Evolutionary conservation across 2,113 vertebrate species (phyloP).

Genomic region (Serilophus lunatus): DNA sequence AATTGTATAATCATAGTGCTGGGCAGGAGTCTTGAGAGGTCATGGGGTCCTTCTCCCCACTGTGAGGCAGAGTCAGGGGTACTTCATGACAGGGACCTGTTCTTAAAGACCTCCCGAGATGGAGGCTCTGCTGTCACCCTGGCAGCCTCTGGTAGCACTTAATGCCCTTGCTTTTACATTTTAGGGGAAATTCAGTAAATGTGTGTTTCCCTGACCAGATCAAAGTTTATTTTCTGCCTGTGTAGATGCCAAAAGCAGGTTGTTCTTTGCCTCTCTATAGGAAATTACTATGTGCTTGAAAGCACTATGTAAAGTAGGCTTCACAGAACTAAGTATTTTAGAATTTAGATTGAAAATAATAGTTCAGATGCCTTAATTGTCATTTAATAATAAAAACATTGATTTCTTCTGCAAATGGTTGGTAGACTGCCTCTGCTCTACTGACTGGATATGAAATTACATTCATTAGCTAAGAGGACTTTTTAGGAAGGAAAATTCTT

Average conservation of each 20-base stretch:
- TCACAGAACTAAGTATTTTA: neutral
- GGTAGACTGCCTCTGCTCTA: neutral
- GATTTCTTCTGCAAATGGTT: neutral
- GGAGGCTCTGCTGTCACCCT: neutral
- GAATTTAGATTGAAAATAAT: neutral
- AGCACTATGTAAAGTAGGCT: neutral
- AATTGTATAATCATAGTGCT: neutral
- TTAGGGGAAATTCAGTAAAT: neutral
- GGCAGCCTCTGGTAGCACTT: neutral
- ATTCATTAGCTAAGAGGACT: neutral
- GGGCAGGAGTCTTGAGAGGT: neutral
- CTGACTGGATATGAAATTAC: neutral
- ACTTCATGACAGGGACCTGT: neutral
- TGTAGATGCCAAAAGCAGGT: neutral
- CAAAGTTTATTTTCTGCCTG: neutral
- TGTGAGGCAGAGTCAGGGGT: neutral
- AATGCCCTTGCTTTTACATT: neutral
- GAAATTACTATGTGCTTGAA: neutral
- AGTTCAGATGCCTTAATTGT: neutral
- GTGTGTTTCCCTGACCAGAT: rapidly evolving
- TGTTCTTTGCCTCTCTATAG: neutral
- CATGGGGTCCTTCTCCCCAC: rapidly evolving
- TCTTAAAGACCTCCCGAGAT: rapidly evolving
- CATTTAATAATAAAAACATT: neutral
- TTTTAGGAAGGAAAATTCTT: neutral